Base-by-base conservation (phyloP, 2,888 invertebrate genomes). In the Drosophila siamana region DNA sequence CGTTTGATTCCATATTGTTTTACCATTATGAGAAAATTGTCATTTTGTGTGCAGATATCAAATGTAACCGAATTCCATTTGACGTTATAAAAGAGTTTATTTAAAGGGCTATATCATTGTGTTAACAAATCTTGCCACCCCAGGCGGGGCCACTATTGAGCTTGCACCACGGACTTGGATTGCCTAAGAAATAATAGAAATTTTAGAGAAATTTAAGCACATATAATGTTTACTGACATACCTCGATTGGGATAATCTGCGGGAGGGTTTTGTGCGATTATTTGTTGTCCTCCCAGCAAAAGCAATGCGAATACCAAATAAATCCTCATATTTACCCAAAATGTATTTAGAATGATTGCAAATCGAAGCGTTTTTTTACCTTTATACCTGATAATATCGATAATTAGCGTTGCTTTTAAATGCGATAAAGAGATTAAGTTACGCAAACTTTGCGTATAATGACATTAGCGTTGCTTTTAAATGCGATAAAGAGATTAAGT, bases 111-210 rank as follows among this genome's bases (percentile, higher is more conserved):
- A 26, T 6, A 26, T 26, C 26, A n/a, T 38, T 38, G 19, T 9
- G 1, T 6, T 16, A n/a, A 13, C 19, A 50, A 4, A 38, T 3
- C 28, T 50, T 36, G 30, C 67, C 67, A 6, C 67, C 67, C 0
- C 5, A 7, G 8, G 11, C 15, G 5, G 65, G 57, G 1, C 57
- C 67, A 1, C 22, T 24, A 11, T 67, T 47, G 5, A 67, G 33
- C 2, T 30, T 36, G 8, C 67, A 67, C 67, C 55, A 11, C 1
- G n/a, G 11, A 4, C 33, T 3, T 7, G 26, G 26, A 40, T 8
- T 4, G 8, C 28, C 57, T 59, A 11, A 7, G 8, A 22, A n/a
- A 4, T n/a, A 7, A 26, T 7, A n/a, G 4, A n/a, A n/a, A 33
- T 33, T 4, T n/a, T n/a, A 4, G 33, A n/a, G n/a, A 33, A n/a